phyloP scores from a whole-genome alignment of 2,888 invertebrate genomes.

The Himalopsyche japonica region DNA sequence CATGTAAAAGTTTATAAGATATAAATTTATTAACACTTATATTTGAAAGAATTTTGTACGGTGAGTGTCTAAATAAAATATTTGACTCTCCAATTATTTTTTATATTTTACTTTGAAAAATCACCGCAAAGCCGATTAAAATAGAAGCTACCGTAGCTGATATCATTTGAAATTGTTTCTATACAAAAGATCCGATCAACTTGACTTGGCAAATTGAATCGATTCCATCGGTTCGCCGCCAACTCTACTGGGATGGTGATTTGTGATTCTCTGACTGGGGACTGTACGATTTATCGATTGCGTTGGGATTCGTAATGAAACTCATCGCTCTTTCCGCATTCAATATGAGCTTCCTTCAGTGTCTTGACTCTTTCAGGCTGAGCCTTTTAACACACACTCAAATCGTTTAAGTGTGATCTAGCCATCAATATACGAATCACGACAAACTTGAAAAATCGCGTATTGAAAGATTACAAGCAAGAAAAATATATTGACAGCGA shows the following conservation, averaged over 20 bases:
- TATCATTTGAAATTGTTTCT: background rate
- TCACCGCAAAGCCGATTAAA: no score
- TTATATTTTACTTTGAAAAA: no score
- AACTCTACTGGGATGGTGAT: conserved; percentile 16
- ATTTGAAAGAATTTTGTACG: no score
- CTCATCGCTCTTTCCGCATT: conserved; percentile 20
- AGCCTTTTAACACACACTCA: background rate
- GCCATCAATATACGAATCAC: background rate
- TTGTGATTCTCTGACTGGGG: conserved; percentile 17
- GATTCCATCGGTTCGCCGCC: conserved; percentile 32
- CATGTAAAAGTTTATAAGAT: no score
- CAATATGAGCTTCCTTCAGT: conserved; percentile 7
- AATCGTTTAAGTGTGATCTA: background rate
- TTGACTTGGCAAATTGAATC: conserved; percentile 32
- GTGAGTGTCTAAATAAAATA: no score
- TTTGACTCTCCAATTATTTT: no score
- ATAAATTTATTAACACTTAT: no score
- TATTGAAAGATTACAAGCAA: background rate
- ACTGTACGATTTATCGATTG: conserved; percentile 30
- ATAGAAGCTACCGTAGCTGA: no score
- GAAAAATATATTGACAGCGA: no score
- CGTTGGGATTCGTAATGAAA: conserved; percentile 32
- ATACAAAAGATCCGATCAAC: background rate
- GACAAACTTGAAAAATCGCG: background rate
- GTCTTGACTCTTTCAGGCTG: background rate